Conservation (phyloP, 2,888 invertebrate species). For the Macropis europaea region DNA sequence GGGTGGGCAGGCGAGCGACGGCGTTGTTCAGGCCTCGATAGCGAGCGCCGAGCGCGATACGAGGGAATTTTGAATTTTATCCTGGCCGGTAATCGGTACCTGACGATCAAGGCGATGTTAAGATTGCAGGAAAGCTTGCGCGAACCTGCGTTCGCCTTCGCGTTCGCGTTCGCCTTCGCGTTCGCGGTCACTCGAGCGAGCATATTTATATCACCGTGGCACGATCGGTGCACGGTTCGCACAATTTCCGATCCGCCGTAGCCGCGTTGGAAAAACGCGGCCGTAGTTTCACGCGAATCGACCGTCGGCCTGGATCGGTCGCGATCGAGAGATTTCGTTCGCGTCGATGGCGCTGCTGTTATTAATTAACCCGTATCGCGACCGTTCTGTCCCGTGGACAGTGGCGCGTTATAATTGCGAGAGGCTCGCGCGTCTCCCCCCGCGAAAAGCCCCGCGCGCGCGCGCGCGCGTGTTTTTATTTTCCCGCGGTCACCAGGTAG, state of each 20-base stretch:
- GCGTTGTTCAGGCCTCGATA: neutral
- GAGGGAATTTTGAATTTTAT: slow-evolving; percentile 19
- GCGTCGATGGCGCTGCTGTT: slow-evolving; percentile 20
- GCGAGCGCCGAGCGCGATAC: neutral
- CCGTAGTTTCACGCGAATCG: slow-evolving; percentile 31
- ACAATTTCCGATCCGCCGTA: slow-evolving; percentile 43
- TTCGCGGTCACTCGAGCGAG: too few relatives aligned
- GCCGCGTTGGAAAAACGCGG: slow-evolving; percentile 21
- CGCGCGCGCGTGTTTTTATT: too few relatives aligned
- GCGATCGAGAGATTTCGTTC: slow-evolving; percentile 13
- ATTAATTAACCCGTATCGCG: slow-evolving; percentile 41
- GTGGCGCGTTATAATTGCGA: slow-evolving; percentile 8
- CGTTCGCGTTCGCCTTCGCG: neutral
- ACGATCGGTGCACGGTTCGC: slow-evolving; percentile 19
- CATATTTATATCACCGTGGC: slow-evolving; percentile 24
- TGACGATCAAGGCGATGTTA: slow-evolving; percentile 20
- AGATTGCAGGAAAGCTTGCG: slow-evolving; percentile 5
- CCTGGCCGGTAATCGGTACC: neutral
- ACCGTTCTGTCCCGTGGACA: too few relatives aligned
- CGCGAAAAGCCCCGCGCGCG: too few relatives aligned
- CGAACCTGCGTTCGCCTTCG: slow-evolving; percentile 44
- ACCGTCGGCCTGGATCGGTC: neutral
- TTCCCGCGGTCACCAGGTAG: too few relatives aligned
- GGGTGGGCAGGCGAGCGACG: neutral
- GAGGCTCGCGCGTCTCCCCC: neutral